Evolutionary conservation across 2,888 invertebrate species (phyloP).

Genomic region (Coremacera marginata): DNA sequence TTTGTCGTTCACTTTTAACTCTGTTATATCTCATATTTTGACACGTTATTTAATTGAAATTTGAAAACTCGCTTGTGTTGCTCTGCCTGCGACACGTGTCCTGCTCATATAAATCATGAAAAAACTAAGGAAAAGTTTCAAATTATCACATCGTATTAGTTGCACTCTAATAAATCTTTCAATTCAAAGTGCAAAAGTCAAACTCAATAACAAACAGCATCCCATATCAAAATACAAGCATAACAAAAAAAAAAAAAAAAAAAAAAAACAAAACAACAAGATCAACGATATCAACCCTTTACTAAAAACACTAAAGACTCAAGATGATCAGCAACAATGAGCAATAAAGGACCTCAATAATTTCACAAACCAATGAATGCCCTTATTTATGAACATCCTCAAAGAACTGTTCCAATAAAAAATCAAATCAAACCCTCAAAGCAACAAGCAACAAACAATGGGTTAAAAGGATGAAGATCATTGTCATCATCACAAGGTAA

Average conservation of each 20-base stretch:
- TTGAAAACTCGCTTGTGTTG: not conserved
- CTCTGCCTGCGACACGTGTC: not conserved
- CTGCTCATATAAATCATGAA: not conserved
- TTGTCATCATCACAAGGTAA: constrained; percentile 44
- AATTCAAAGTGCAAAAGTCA: constrained; percentile 62
- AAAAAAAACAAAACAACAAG: constrained; percentile 44
- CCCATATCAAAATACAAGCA: constrained; percentile 53
- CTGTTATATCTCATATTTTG: too few relatives aligned
- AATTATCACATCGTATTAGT: constrained; percentile 21
- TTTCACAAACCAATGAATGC: constrained; percentile 58
- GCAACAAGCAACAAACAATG: constrained; percentile 45
- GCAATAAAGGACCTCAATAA: constrained; percentile 57
- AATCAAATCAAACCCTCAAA: constrained; percentile 49
- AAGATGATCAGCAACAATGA: constrained; percentile 44
- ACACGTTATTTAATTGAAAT: too few relatives aligned
- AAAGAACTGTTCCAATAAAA: constrained; percentile 40
- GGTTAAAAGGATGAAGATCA: constrained; percentile 59
- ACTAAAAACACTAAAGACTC: constrained; percentile 57
- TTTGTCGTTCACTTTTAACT: too few relatives aligned
- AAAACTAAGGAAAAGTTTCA: constrained; percentile 3
- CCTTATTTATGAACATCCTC: constrained; percentile 53
- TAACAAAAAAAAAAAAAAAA: constrained; percentile 42
- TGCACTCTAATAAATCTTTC: constrained; percentile 21
- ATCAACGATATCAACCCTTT: constrained; percentile 60
- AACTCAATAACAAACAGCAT: constrained; percentile 52